phyloP scores from a whole-genome alignment of 2,888 invertebrate genomes.

The Podotricha telesiphe region DNA sequence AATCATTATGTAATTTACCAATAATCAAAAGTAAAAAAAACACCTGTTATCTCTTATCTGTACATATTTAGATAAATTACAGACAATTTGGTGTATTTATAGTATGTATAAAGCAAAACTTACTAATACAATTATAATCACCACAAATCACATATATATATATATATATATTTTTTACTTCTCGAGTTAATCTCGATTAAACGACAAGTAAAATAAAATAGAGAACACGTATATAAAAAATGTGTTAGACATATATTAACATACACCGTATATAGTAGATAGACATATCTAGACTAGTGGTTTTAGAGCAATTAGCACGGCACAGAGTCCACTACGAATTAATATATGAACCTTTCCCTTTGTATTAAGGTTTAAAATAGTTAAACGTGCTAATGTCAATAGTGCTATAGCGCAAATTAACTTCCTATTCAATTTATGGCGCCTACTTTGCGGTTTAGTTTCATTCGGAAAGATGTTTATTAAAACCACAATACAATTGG shows the following conservation, averaged over 20 bases:
- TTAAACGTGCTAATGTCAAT: conserved; percentile 23
- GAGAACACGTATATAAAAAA: neutral
- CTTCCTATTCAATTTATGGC: conserved; percentile 28
- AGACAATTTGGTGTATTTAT: neutral
- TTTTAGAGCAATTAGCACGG: conserved; percentile 28
- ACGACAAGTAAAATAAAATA: neutral
- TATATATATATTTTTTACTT: no score
- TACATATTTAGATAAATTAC: neutral
- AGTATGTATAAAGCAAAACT: neutral
- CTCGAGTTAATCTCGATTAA: neutral
- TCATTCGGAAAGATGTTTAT: conserved; percentile 24
- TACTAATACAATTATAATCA: neutral
- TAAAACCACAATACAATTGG: conserved; percentile 6
- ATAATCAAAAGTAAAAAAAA: neutral
- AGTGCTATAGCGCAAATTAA: conserved; percentile 27
- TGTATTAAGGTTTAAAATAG: conserved; percentile 22
- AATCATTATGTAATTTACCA: neutral
- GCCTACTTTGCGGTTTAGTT: conserved; percentile 31
- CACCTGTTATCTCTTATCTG: neutral
- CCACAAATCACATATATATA: no score
- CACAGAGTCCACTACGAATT: conserved; percentile 9
- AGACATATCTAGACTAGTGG: conserved; percentile 12
- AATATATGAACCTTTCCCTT: neutral
- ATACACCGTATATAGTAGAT: neutral
- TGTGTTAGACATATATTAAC: neutral